These are phyloP conservation scores for Phyllotis vaccarum DNA, from an alignment of 2,797 vertebrate species.

Conservation along the genomic window DNA sequence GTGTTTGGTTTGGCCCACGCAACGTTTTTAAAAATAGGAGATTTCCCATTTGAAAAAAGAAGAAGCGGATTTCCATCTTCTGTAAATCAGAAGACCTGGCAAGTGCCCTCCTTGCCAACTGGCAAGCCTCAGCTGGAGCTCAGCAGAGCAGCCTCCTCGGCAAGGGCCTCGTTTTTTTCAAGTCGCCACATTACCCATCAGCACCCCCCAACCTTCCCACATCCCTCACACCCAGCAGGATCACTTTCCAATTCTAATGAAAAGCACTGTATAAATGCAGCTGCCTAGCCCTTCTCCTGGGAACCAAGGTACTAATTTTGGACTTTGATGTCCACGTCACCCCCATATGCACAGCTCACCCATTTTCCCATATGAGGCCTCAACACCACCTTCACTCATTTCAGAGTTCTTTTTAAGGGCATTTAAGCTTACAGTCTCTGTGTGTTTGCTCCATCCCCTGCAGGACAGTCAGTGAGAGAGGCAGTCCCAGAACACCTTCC, in stretches of 20 bases:
- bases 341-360: not conserved
- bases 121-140: constrained; percentile 54
- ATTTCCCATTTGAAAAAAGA: constrained; percentile 62
- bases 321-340: not conserved
- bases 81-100: constrained; percentile 76
- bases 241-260: not conserved
- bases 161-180: constrained; percentile 28
- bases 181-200: constrained; percentile 37
- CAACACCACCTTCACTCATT: not conserved
- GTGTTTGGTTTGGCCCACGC: constrained; percentile 79
- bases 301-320: not conserved
- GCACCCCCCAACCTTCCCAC: not conserved
- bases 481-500: not conserved
- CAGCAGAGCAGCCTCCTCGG: not conserved
- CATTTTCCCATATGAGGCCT: not conserved
- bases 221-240: not conserved
- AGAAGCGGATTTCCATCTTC: constrained; percentile 74
- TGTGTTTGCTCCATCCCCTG: not conserved
- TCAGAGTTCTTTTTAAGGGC: not conserved
- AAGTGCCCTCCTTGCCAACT: constrained; percentile 59
- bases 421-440: not conserved
- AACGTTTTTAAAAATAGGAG: constrained; percentile 79
- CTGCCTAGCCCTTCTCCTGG: not conserved
- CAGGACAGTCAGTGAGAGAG: not conserved
- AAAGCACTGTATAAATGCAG: not conserved